Percentiles rank a stretch among this genome's conserved stretches.
Evolutionary conservation across 1,140 invertebrate genomes (phyloP).

Genomic region (Hetaerina americana): DNA sequence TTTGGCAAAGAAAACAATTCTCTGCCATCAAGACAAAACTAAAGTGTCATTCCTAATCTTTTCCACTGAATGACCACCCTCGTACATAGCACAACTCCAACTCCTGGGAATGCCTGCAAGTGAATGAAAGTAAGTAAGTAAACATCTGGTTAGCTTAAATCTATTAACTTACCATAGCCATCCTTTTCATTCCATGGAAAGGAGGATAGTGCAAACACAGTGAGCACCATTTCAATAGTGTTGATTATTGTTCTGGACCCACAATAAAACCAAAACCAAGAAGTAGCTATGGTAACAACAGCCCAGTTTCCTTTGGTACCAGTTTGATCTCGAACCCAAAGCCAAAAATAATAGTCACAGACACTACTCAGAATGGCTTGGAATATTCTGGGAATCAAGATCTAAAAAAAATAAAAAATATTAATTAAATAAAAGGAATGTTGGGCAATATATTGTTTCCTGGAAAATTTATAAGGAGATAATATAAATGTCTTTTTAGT

Average conservation of each 20-base stretch:
- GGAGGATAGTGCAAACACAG: constrained; percentile 61
- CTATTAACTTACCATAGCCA: constrained; percentile 31
- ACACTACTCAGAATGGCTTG: constrained; percentile 61
- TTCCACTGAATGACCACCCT: too few relatives aligned
- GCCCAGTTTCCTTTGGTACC: constrained; percentile 47
- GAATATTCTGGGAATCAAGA: constrained; percentile 54
- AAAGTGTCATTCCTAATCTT: too few relatives aligned
- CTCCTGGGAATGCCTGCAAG: too few relatives aligned
- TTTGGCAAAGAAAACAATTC: too few relatives aligned
- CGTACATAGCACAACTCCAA: too few relatives aligned
- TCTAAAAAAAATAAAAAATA: constrained; percentile 37
- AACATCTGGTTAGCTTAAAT: too few relatives aligned
- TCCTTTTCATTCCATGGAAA: constrained; percentile 53
- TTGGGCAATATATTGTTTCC: too few relatives aligned
- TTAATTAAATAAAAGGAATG: too few relatives aligned
- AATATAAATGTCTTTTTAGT: too few relatives aligned
- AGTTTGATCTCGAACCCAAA: constrained; percentile 38
- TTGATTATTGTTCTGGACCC: constrained; percentile 74
- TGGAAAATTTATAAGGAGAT: too few relatives aligned
- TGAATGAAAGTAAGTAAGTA: too few relatives aligned
- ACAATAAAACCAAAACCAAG: constrained; percentile 85
- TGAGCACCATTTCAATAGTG: constrained; percentile 64
- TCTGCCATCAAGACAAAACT: too few relatives aligned
- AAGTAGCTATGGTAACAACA: constrained; percentile 39
- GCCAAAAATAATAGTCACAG: constrained; percentile 60